Conservation (phyloP, 2,888 invertebrate genomes). For the Brachypterus glaber region DNA sequence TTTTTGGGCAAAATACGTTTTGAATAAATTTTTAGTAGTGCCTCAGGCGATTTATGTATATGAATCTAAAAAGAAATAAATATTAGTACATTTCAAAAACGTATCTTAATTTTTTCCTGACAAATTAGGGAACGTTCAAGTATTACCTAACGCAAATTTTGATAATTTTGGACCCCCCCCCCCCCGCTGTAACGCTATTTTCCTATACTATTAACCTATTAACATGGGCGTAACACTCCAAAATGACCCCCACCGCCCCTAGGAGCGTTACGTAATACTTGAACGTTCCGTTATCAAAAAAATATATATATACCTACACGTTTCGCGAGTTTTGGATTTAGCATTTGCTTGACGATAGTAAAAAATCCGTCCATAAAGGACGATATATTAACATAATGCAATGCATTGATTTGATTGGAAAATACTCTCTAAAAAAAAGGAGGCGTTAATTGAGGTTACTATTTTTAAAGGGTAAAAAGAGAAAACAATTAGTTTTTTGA, state of each 20-base stretch:
- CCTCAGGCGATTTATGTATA: constrained; percentile 20
- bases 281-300: background rate
- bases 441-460: constrained; percentile 4
- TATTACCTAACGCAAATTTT: too few species aligned
- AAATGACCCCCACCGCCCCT: too few species aligned
- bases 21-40: constrained; percentile 20
- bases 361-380: constrained; percentile 32
- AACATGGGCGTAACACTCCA: too few species aligned
- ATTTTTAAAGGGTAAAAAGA: background rate
- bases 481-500: too few species aligned
- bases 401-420: constrained; percentile 37
- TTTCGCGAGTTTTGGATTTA: constrained; percentile 40
- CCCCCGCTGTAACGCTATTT: too few species aligned
- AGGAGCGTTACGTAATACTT: too few species aligned
- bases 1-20: constrained; percentile 25
- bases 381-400: constrained; percentile 43
- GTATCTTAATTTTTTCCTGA: background rate
- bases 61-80: constrained; percentile 22
- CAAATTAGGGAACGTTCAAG: too few species aligned
- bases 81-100: background rate
- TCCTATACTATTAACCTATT: background rate
- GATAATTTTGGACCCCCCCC: too few species aligned
- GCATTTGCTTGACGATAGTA: constrained; percentile 37
- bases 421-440: constrained; percentile 42
- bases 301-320: constrained; percentile 29